Evolutionary conservation across 2,797 vertebrate genomes (phyloP), one percentile per base, ranked within the genome.

Genomic region (Siniperca undulata): DNA sequence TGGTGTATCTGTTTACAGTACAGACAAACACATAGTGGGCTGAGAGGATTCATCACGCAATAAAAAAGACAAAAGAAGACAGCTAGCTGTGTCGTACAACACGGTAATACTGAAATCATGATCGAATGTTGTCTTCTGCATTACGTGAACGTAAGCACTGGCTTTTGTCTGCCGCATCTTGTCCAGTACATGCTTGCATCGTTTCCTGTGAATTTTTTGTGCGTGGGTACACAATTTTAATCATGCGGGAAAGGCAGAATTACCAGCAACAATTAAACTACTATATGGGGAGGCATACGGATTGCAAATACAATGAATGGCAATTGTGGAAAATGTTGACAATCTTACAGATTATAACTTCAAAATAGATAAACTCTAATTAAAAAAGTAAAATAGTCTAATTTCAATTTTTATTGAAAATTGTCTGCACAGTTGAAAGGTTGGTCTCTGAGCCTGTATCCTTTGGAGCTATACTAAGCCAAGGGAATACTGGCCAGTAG

Each of bases 391-490:
- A 27, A 27, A 27, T n/a, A 24, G 4, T 0, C 42, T n/a, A 6
- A 61, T 55, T 64, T 55, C 1, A 14, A 44, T 46, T 12, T 58
- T 40, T 5, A 24, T 48, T 52, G n/a, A 13, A 60, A 73, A 60
- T 1, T 7, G 5, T 46, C 7, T 56, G 24, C 46, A 1, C 11
- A 58, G 24, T 24, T 70, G n/a, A 65, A 42, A 16, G 34, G 69
- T 78, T 62, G 69, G 34, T 52, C 27, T 74, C 14, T 46, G 9
- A 46, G n/a, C 10, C 14, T 36, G 9, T 44, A 52, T 77, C 56
- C 40, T 42, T 30, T 17, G 16, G 5, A 59, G 13, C 19, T 30
- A 42, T 5, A 16, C 5, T 19, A 44, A 55, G 67, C 42, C 64
- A 59, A 40, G 27, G 16, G 48, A 78, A 50, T 9, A 42, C 2